Evolutionary conservation across 53 echinoderm and acorn worm species (phyloP).

Genomic region (Pentamera pediparva): DNA sequence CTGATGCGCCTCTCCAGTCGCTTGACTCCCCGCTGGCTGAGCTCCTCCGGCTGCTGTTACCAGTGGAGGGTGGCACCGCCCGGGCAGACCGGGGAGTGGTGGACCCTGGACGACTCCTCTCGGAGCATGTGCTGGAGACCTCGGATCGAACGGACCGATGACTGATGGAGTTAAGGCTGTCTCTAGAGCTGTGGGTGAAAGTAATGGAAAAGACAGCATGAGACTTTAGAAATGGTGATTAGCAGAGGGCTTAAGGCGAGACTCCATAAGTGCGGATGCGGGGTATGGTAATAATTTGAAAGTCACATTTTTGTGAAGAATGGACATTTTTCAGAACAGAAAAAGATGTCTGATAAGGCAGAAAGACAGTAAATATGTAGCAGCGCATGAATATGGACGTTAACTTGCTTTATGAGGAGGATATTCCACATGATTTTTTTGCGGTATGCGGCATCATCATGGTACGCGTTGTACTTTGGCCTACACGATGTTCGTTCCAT

Average conservation of each 20-base stretch:
- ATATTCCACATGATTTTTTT: too few relatives aligned
- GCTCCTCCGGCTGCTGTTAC: conserved; percentile 37
- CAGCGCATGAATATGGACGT: too few relatives aligned
- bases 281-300: too few relatives aligned
- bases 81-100: conserved; percentile 36
- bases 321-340: not conserved
- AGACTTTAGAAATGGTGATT: too few relatives aligned
- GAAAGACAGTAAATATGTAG: not conserved
- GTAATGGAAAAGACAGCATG: not conserved
- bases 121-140: conserved; percentile 32
- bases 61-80: conserved; percentile 18
- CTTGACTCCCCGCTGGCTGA: conserved; percentile 39
- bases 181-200: conserved; percentile 55
- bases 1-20: not conserved
- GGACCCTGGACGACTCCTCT: conserved; percentile 37
- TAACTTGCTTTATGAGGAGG: too few relatives aligned
- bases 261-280: too few relatives aligned
- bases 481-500: too few relatives aligned
- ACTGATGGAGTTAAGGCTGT: conserved; percentile 73
- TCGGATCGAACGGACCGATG: conserved; percentile 55
- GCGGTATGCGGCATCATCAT: too few relatives aligned
- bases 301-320: too few relatives aligned
- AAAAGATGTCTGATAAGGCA: not conserved
- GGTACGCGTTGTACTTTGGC: too few relatives aligned
- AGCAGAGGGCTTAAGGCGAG: too few relatives aligned